Percentiles rank a stretch among this genome's conserved stretches.
Evolutionary conservation across 2,797 vertebrate species (phyloP).

Genomic region (Falco biarmicus): DNA sequence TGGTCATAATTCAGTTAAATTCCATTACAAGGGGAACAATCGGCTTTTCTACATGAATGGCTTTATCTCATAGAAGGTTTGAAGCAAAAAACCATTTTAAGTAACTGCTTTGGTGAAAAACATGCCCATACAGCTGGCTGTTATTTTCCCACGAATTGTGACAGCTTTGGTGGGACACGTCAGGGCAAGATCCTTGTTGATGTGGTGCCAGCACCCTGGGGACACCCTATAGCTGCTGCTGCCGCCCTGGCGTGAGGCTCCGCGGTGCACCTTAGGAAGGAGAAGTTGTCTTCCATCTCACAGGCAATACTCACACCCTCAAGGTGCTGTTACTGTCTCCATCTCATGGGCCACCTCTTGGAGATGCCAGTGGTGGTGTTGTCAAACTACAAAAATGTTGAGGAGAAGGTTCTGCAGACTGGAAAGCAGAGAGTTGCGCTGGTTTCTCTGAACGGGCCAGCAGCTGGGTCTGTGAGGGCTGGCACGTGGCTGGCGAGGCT

Average conservation of each 20-base stretch:
- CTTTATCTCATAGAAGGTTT: background rate
- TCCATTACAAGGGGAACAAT: conserved; percentile 9
- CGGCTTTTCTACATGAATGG: background rate
- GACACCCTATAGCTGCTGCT: background rate
- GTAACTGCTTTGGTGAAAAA: background rate
- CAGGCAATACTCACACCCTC: background rate
- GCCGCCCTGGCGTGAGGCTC: rapidly evolving
- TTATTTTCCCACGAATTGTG: background rate
- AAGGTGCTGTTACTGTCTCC: rapidly evolving
- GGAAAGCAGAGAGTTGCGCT: background rate
- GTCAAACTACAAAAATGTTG: background rate
- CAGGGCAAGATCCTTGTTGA: rapidly evolving
- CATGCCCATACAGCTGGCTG: background rate
- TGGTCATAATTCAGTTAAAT: conserved; percentile 13
- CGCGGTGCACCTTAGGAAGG: background rate
- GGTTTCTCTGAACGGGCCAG: rapidly evolving
- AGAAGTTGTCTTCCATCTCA: background rate
- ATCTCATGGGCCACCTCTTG: background rate
- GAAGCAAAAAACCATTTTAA: background rate
- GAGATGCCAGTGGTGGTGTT: background rate
- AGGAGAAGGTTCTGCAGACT: background rate
- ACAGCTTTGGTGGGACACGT: background rate
- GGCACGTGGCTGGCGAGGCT: background rate
- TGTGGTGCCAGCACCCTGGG: rapidly evolving
- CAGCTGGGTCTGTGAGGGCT: background rate